Percentiles rank a stretch among this genome's conserved stretches.
Evolutionary conservation across 2,797 vertebrate genomes (phyloP).

Genomic region (Synaphobranchus kaupii): DNA sequence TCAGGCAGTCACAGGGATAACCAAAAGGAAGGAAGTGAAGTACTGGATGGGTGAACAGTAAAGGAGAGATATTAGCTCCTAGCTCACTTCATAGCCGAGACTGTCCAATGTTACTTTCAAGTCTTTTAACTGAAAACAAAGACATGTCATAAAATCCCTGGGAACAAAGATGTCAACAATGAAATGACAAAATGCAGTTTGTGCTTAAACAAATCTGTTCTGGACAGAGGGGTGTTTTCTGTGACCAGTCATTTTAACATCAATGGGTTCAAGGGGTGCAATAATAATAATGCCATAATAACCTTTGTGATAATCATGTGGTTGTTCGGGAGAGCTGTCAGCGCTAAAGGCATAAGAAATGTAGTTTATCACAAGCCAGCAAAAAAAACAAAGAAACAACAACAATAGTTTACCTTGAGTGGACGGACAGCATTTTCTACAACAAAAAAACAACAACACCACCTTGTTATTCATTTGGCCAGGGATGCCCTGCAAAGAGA

Average conservation of each 20-base stretch:
- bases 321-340: no score
- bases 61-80: background rate
- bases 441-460: no score
- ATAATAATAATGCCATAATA: no score
- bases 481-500: no score
- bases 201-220: background rate
- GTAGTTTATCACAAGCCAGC: no score
- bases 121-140: background rate
- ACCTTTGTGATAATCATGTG: no score
- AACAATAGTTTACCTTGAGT: background rate
- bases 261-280: background rate
- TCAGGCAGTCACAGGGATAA: background rate
- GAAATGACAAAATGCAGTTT: background rate
- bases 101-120: background rate
- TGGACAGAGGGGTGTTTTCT: background rate
- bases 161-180: conserved; percentile 2
- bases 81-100: background rate
- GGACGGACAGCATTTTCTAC: background rate
- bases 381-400: no score
- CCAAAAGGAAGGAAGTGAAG: background rate
- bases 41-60: background rate
- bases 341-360: no score
- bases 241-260: background rate
- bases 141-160: background rate
- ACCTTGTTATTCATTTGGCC: no score